Evolutionary conservation across 2,888 invertebrate genomes (phyloP), one percentile per base, ranked within the genome.

Genomic region (Coenonympha glycerion): DNA sequence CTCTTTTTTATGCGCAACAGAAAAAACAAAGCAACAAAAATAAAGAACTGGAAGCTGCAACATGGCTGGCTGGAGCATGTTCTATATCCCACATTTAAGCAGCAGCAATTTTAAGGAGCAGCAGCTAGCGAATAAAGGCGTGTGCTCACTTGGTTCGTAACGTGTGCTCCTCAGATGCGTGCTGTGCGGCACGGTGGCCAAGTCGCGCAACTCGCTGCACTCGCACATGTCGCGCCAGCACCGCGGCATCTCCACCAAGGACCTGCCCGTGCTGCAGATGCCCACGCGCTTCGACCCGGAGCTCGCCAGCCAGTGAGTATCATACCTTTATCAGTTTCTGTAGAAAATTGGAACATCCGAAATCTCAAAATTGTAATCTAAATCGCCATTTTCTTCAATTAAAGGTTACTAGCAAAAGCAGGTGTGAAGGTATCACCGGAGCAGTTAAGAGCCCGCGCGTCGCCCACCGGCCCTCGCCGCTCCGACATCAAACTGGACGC

Each of bases 201-300:
- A 96, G 80, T 95, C 95, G 0, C 90, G 96, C 60, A 96, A 96
- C 82, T 95, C 95, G 0, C 88, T 96, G 47, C 96, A 96, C 85
- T 96, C 96, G 51, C 96, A 96, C 81, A 96, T 96, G 96, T 95
- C 95, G 53, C 91, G 96, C 40, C 96, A 96, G 73, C 96, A 96
- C 79, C 91, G 96, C 51, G 96, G 96, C 57, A 96, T 96, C 73
- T 95, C 95, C 72, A 96, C 96, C 65, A 96, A 96, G 87, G 96
- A 96, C 78, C 87, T 96, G 64, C 96, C 96, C 6, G 96, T 96
- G 34, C 85, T 96, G 59, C 96, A 96, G 53, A 96, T 96, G 96
- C 96, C 96, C 16, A 94, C 95, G 53, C 92, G 95, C 16, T 96
- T 96, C 76, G 95, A 96, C 79, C 96, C 96, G 0, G 95, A 95